Conservation (phyloP, 2,797 vertebrate genomes). For the Microhierax caerulescens region DNA sequence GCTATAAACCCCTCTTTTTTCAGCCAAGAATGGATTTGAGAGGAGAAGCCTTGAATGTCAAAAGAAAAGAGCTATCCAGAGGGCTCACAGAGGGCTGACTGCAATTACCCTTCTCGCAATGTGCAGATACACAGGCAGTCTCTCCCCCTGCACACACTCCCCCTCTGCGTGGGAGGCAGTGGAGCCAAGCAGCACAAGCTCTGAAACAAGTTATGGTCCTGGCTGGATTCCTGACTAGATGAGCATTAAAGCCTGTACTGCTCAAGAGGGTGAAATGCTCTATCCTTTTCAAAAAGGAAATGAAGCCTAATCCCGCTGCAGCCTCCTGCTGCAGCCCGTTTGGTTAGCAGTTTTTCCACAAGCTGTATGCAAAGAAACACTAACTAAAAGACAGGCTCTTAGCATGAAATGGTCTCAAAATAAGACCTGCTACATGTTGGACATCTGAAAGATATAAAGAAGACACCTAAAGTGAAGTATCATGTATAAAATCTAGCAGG, state of each 20-base stretch:
- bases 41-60: background rate
- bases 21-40: background rate
- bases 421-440: background rate
- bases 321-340: background rate
- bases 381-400: background rate
- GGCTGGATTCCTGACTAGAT: background rate
- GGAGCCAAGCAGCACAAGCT: background rate
- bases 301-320: background rate
- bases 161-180: background rate
- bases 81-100: background rate
- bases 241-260: background rate
- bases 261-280: background rate
- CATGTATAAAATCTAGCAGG: background rate
- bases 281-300: background rate
- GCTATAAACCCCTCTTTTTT: background rate
- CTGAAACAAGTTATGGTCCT: background rate
- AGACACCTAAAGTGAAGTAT: background rate
- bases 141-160: background rate
- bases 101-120: fast-evolving
- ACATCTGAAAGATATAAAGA: background rate
- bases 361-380: background rate
- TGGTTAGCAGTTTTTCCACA: background rate
- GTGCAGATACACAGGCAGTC: background rate
- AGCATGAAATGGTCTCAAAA: background rate
- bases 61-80: background rate